phyloP scores from a whole-genome alignment of 2,888 invertebrate species.

The Nephrotoma guestfalica region DNA sequence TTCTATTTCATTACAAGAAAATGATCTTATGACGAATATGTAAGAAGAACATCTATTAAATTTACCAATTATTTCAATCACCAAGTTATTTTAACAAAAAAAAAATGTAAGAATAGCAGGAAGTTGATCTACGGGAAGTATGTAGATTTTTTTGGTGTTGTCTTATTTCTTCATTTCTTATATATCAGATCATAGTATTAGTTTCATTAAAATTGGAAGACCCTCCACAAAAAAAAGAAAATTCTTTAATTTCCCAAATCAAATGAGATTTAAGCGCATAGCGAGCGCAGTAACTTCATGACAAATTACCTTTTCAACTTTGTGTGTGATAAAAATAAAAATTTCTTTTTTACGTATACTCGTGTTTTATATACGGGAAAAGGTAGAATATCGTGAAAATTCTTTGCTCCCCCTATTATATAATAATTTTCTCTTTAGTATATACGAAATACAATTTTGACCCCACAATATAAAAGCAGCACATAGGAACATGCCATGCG shows the following conservation, averaged over 20 bases:
- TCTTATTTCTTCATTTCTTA: not conserved
- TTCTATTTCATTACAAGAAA: not conserved
- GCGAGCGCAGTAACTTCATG: not conserved
- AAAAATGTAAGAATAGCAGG: not conserved
- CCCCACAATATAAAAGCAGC: not conserved
- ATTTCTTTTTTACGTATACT: not conserved
- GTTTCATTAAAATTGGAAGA: not conserved
- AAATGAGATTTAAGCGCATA: not conserved
- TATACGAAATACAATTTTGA: not conserved
- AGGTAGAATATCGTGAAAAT: not conserved
- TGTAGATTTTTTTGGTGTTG: not conserved
- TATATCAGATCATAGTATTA: not conserved
- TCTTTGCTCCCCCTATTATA: not conserved
- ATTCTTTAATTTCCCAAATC: not conserved
- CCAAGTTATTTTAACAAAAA: not conserved
- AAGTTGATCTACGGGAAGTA: not conserved
- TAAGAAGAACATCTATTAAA: not conserved
- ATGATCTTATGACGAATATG: not conserved
- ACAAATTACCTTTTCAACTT: not conserved
- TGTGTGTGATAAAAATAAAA: not conserved
- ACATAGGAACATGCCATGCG: not conserved
- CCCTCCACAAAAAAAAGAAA: not conserved
- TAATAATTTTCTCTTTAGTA: not conserved
- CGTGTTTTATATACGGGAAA: not conserved
- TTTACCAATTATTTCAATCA: not conserved